These are phyloP conservation scores for Salminus brasiliensis DNA, from an alignment of 2,113 vertebrate species.

Conservation along the genomic window DNA sequence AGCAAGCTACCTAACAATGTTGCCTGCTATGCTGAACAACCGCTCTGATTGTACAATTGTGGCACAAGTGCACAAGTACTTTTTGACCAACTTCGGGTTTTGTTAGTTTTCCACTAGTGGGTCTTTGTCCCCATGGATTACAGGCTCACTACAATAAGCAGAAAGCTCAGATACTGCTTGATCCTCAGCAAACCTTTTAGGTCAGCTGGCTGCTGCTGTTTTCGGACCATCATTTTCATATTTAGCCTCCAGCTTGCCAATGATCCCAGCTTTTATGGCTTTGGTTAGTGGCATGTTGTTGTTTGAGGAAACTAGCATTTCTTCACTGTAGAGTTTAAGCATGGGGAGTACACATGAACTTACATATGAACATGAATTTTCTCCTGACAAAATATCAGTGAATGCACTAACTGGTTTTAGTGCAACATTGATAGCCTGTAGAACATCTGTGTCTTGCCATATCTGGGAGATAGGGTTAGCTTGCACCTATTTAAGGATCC, in stretches of 20 bases:
- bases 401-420: slow-evolving; percentile 2
- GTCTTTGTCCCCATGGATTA: not conserved
- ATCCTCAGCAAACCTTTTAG: not conserved
- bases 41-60: too few species aligned
- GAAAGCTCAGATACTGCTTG: not conserved
- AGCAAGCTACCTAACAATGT: not conserved
- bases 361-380: not conserved
- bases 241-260: not conserved
- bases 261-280: not conserved
- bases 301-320: not conserved
- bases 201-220: not conserved
- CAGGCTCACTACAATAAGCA: slow-evolving; percentile 4
- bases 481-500: not conserved
- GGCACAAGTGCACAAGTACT: not conserved
- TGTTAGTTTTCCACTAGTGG: not conserved
- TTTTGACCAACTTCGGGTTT: not conserved
- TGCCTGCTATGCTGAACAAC: not conserved
- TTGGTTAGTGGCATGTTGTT: not conserved
- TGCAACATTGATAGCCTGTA: slow-evolving; percentile 9
- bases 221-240: not conserved
- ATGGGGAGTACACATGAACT: slow-evolving; percentile 1
- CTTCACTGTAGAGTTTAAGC: slow-evolving; percentile 7
- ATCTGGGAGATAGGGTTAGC: slow-evolving; percentile 17
- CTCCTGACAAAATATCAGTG: slow-evolving; percentile 14
- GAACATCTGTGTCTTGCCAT: slow-evolving; percentile 5